These are phyloP conservation scores for Numida meleagris DNA, from an alignment of 2,113 vertebrate species.

Conservation along the genomic window DNA sequence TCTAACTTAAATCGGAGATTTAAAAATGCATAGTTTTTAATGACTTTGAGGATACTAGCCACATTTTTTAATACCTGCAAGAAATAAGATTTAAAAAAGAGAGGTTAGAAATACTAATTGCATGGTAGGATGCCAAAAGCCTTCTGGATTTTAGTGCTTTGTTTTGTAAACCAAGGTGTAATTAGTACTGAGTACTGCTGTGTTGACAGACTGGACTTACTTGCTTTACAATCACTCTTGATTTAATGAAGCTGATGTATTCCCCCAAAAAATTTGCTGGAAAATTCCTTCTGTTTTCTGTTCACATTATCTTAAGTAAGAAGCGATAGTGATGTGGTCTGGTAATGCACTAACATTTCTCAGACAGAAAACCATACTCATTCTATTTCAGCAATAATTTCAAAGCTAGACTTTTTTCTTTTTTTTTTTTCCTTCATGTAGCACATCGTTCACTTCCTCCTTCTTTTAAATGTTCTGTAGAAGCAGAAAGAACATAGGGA, in stretches of 20 bases:
- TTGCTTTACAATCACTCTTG: background rate
- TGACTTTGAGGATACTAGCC: background rate
- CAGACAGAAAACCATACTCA: background rate
- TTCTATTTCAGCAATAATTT: background rate
- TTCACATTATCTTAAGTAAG: background rate
- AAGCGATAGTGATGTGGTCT: background rate
- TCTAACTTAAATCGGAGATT: background rate
- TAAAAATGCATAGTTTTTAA: background rate
- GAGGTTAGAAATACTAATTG: background rate
- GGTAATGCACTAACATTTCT: background rate
- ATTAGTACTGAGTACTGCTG: background rate
- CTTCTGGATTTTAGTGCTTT: background rate
- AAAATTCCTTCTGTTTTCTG: background rate
- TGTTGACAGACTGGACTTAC: background rate
- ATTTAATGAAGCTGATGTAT: background rate
- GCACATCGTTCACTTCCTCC: background rate
- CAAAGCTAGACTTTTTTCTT: accelerated
- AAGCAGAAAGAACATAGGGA: background rate
- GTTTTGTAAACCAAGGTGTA: background rate
- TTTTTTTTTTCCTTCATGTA: background rate
- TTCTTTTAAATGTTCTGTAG: background rate
- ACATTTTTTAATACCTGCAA: background rate
- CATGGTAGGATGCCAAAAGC: background rate
- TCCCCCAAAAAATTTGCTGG: background rate
- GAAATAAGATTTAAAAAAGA: background rate